Conservation (phyloP, 2,113 vertebrate genomes). For the Narcine bancroftii region DNA sequence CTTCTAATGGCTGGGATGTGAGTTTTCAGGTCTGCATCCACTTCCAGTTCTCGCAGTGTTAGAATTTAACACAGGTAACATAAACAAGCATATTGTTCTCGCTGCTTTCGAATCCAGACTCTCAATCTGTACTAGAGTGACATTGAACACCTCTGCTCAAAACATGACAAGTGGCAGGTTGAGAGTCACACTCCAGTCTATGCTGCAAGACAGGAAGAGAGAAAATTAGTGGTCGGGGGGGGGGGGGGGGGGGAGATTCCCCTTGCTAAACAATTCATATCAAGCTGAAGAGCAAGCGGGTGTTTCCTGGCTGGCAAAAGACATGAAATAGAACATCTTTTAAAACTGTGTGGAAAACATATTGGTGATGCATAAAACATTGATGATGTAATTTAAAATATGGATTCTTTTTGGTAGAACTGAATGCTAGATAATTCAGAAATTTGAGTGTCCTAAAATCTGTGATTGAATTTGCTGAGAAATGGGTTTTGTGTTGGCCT, state of each 20-base stretch:
- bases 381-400: neutral
- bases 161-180: neutral
- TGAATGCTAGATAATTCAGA: too few relatives aligned
- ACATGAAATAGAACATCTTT: neutral
- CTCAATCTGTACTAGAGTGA: neutral
- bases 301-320: neutral
- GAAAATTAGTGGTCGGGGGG: neutral
- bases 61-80: neutral
- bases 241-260: too few relatives aligned
- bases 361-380: neutral
- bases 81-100: neutral
- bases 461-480: too few relatives aligned
- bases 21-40: neutral
- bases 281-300: too few relatives aligned
- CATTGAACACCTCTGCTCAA: neutral
- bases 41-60: neutral
- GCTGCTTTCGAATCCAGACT: neutral
- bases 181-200: neutral
- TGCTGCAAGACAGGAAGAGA: neutral
- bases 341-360: neutral
- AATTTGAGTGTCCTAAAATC: too few relatives aligned
- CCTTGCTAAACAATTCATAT: too few relatives aligned
- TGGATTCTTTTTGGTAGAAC: neutral
- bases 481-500: too few relatives aligned
- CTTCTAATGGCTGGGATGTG: neutral